A percentile compares a stretch with the other conserved stretches of the same genome.
Conservation (phyloP, 2,888 invertebrate genomes). For the Lepidocyrtoides sp. region DNA sequence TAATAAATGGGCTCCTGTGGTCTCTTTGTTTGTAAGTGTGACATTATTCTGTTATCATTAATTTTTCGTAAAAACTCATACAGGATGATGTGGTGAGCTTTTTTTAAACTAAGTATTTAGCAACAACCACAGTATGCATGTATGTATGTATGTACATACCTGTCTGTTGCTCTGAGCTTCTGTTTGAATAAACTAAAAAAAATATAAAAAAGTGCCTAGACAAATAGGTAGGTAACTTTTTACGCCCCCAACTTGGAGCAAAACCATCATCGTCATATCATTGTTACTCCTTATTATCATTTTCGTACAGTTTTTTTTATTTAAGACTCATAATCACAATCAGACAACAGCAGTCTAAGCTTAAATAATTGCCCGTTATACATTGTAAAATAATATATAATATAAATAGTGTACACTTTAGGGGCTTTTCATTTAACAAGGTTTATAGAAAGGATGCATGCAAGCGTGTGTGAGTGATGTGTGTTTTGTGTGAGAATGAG, state of each 20-base stretch:
- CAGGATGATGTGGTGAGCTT: constrained; percentile 2
- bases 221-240: neutral
- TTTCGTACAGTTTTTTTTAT: constrained; percentile 8
- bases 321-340: constrained; percentile 36
- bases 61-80: neutral
- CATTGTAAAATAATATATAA: too few relatives aligned
- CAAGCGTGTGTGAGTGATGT: constrained; percentile 60
- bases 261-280: too few relatives aligned
- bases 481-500: neutral
- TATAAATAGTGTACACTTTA: constrained; percentile 1
- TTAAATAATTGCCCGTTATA: constrained; percentile 75
- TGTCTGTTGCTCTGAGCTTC: neutral
- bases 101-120: neutral
- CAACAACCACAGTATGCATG: neutral
- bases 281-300: constrained; percentile 39
- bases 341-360: constrained; percentile 17
- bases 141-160: neutral
- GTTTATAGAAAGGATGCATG: constrained; percentile 32
- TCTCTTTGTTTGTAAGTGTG: constrained; percentile 60
- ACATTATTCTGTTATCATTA: constrained; percentile 54
- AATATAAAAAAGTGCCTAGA: too few relatives aligned
- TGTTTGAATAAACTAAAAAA: constrained; percentile 39
- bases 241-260: constrained; percentile 32
- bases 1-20: constrained; percentile 66
- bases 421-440: neutral